Evolutionary conservation across 2,888 invertebrate species (phyloP), one percentile per base, ranked within the genome.

Genomic region (Diarsia mendica): DNA sequence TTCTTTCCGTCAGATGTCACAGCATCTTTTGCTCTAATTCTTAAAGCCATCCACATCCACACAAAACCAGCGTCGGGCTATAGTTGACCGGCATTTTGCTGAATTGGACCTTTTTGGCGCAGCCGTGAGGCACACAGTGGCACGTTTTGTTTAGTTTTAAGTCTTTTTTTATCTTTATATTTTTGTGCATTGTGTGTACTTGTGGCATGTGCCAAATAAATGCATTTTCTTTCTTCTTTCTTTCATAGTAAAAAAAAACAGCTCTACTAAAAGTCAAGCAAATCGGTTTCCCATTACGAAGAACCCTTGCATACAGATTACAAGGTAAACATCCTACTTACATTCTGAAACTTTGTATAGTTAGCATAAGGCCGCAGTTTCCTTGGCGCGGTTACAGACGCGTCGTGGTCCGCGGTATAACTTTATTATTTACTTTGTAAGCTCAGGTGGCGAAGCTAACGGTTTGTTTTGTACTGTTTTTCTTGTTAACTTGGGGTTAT

Each of bases 381-480:
- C 53, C 18, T 15, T n/a, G 39, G 28, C 44, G 65, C 44, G 66
- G 77, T 77, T 8, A n/a, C 13, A 53, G 28, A 33, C 28, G 61
- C 51, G 77, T 55, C 39, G 39, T 8, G 8, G 39, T 39, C 53
- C 2, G 44, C 23, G 15, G 49, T 9, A 20, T 53, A 75, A 77
- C 77, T 80, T 71, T 67, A 77, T 53, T 71, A 67, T 82, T 80
- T 77, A 80, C 28, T 67, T 58, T 44, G 20, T 18, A 65, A 75
- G 71, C 82, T 77, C 82, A 80, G 80, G 77, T 77, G 82, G 39
- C 51, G 66, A 18, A 49, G 53, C 55, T 51, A 77, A 77, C 63
- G 51, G 82, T 77, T 67, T 48, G 77, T 39, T 20, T 46, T 39
- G n/a, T 48, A 39, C 13, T 72, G 55, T 72, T 61, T 71, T 80